Conservation (phyloP, 2,113 vertebrate species). For the Gavialis gangeticus region DNA sequence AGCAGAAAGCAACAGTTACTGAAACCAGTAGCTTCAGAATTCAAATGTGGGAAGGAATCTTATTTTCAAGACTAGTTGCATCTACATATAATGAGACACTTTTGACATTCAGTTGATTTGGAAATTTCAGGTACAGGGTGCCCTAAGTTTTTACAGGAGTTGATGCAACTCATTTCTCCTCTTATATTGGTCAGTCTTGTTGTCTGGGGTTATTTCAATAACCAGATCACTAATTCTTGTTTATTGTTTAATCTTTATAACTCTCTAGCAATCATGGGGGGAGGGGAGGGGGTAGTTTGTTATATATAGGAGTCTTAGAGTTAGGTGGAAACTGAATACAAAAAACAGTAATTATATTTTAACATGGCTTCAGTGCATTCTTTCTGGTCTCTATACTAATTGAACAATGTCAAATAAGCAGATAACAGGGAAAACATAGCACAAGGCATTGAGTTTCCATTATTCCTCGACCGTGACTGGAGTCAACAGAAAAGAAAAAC, state of each 20-base stretch:
- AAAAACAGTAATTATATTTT: neutral
- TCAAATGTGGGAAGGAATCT: neutral
- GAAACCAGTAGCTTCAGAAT: neutral
- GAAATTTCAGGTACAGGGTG: neutral
- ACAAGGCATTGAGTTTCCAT: neutral
- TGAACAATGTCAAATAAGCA: too few species aligned
- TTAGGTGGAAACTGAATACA: neutral
- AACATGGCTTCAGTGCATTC: neutral
- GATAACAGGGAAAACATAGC: too few species aligned
- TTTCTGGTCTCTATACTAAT: too few species aligned
- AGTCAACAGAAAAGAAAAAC: neutral
- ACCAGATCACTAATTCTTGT: neutral
- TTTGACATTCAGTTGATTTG: neutral
- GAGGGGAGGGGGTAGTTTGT: too few species aligned
- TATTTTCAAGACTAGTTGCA: neutral
- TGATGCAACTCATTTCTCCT: neutral
- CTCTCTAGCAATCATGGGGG: too few species aligned
- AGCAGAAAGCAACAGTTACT: neutral
- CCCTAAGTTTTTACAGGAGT: neutral
- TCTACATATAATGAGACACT: neutral
- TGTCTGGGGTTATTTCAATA: neutral
- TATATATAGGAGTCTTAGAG: neutral
- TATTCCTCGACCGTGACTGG: neutral
- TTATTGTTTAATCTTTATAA: neutral
- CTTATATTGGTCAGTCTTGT: neutral